These are phyloP conservation scores for Otis tarda DNA, from an alignment of 2,113 vertebrate species.

Conservation along the genomic window DNA sequence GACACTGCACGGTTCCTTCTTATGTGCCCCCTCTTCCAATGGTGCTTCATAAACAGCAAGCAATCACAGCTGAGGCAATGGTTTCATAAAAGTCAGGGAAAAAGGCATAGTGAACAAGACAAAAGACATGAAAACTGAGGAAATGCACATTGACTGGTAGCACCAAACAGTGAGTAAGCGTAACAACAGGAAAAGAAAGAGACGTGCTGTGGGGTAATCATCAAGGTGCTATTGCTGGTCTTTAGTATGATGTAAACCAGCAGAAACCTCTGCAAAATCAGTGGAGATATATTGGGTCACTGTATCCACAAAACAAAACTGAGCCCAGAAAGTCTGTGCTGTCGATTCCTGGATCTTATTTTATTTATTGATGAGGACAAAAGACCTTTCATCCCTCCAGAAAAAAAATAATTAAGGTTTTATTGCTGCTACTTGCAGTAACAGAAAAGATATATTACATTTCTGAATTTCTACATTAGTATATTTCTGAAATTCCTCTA, in stretches of 20 bases:
- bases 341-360: rapidly evolving
- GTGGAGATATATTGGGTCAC: not conserved
- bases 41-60: not conserved
- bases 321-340: not conserved
- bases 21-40: not conserved
- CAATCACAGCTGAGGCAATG: not conserved
- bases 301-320: not conserved
- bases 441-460: not conserved
- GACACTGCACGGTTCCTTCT: not conserved
- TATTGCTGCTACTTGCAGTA: not conserved
- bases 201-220: not conserved
- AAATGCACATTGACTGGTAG: not conserved
- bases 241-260: not conserved
- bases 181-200: not conserved
- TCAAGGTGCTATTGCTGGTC: not conserved
- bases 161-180: not conserved
- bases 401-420: not conserved
- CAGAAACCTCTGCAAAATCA: not conserved
- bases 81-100: not conserved
- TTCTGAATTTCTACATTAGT: not conserved
- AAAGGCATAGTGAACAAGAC: not conserved
- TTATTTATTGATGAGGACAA: not conserved
- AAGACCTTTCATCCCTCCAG: not conserved
- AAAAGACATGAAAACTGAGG: not conserved
- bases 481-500: not conserved